These are phyloP conservation scores for Siphamia tubifer DNA, from an alignment of 2,113 vertebrate genomes.

Conservation along the genomic window DNA sequence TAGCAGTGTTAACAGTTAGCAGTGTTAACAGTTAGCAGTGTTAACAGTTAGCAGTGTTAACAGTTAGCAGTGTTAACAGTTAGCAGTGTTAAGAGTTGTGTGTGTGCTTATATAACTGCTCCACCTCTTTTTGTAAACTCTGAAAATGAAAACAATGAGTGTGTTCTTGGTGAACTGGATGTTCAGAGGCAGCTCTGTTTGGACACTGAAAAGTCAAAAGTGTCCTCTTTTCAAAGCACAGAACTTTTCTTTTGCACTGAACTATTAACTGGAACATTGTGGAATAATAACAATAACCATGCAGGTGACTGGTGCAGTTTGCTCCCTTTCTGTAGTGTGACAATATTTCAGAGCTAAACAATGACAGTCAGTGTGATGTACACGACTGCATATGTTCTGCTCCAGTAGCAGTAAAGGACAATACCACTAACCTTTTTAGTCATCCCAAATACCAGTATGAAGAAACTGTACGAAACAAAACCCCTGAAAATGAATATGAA, in stretches of 20 bases:
- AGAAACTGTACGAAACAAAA: no score
- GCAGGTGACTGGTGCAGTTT: no score
- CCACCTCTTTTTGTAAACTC: background rate
- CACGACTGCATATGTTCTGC: no score
- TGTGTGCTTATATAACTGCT: background rate
- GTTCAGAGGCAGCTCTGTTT: conserved; percentile 15
- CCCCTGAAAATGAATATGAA: no score
- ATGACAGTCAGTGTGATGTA: no score
- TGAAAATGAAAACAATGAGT: background rate
- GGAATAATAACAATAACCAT: no score
- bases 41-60: background rate
- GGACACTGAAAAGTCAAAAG: conserved; percentile 11
- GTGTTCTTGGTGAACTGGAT: background rate
- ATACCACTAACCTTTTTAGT: no score
- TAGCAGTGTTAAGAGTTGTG: no score
- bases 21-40: background rate
- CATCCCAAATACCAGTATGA: no score
- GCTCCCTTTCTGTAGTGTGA: no score
- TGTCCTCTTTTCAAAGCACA: conserved; percentile 18
- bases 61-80: background rate
- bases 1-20: background rate
- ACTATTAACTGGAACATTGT: background rate
- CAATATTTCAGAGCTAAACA: no score
- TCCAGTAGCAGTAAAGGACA: no score
- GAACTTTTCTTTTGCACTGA: background rate